A percentile compares a stretch with the other conserved stretches of the same genome.
Conservation (phyloP, 2,888 invertebrate species). For the Leucophenga maculata region DNA sequence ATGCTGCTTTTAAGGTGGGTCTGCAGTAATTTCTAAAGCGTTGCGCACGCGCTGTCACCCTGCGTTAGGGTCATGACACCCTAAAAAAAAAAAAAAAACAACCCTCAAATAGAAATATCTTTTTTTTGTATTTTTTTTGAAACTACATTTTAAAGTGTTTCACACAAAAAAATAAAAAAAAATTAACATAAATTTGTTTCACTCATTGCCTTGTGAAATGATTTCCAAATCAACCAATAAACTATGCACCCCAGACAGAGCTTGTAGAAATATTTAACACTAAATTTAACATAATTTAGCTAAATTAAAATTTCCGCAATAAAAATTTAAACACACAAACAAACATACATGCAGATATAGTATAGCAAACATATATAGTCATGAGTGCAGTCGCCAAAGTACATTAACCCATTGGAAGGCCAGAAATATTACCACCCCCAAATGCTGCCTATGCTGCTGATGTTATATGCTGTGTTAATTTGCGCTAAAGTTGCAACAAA, state of each 20-base stretch:
- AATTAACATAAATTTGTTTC: constrained; percentile 15
- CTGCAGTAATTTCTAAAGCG: constrained; percentile 26
- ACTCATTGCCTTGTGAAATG: neutral
- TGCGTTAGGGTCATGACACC: constrained; percentile 14
- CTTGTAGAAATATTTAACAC: neutral
- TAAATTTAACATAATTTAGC: constrained; percentile 57
- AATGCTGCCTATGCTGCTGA: constrained; percentile 3
- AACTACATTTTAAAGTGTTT: constrained; percentile 18
- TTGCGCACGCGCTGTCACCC: constrained; percentile 53
- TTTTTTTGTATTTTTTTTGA: constrained; percentile 38
- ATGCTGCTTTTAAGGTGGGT: neutral
- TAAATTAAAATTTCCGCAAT: constrained; percentile 64
- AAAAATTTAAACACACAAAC: constrained; percentile 21
- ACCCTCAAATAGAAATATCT: constrained; percentile 2
- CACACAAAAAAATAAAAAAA: neutral
- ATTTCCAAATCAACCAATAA: constrained; percentile 11
- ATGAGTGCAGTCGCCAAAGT: constrained; percentile 42
- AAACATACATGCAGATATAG: neutral
- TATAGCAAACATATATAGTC: neutral
- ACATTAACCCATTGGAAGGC: constrained; percentile 54
- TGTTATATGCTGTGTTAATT: constrained; percentile 54
- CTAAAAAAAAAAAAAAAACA: neutral
- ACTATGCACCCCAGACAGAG: constrained; percentile 40
- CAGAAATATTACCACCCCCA: constrained; percentile 28
- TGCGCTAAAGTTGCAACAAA: constrained; percentile 48